Base-by-base conservation (phyloP, 2,797 vertebrate species). In the Danio choprae region DNA sequence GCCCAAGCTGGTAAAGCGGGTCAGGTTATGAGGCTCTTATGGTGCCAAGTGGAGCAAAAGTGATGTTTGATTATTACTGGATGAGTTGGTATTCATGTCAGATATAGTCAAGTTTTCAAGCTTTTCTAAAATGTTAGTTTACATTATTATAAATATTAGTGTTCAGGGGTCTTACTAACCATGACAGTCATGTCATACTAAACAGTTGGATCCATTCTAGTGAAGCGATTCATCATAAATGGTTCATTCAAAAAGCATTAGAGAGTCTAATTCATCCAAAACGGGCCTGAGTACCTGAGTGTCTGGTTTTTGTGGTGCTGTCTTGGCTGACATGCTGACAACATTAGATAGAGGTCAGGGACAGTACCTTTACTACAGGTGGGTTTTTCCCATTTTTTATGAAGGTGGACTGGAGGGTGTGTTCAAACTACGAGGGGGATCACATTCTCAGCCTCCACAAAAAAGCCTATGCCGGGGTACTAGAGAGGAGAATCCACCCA, bases 31-130 rank as follows among this genome's bases (percentile, higher is more conserved):
- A 69, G 36, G n/a, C 12, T 75, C n/a, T n/a, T 16, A 46, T n/a
- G 18, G 40, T 79, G 71, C 70, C 69, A 79, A 56, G 16, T 73
- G 8, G 55, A 74, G 75, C 77, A 71, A 70, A 79, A 79, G 48
- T 79, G 40, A 65, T 53, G n/a, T 64, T 64, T 72, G 50, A 73
- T 44, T 43, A 64, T 55, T 38, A 51, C 20, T 43, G 48, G 15
- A 53, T 56, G 50, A 55, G 59, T 36, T 36, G 68, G 46, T 72
- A 46, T 44, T 48, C 40, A 65, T 72, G 9, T 64, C 18, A 72
- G 16, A 15, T 48, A 71, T 69, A 40, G 22, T 60, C 6, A 53
- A 51, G 29, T 18, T 78, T 22, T 22, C 36, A 40, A 59, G 29
- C 40, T 43, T 51, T 55, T 29, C 43, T 51, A 16, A 36, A 43